These are phyloP conservation scores for Phaethon lepturus DNA, from an alignment of 2,113 vertebrate species.

Conservation along the genomic window DNA sequence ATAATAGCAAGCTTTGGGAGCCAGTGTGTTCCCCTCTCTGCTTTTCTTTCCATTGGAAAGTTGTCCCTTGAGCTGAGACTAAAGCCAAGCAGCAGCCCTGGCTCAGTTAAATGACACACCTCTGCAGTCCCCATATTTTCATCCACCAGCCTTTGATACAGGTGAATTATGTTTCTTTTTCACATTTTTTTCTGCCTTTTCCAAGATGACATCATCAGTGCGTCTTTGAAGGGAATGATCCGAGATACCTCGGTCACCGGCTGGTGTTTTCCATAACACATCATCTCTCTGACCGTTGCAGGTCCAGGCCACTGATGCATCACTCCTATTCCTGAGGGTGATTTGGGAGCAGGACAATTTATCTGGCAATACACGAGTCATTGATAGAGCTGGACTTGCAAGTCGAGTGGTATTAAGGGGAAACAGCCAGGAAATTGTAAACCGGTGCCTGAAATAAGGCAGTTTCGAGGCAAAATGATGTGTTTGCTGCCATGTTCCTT, in stretches of 20 bases:
- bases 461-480: neutral
- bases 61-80: neutral
- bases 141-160: neutral
- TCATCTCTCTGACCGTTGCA: neutral
- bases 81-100: neutral
- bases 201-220: neutral
- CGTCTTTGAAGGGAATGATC: neutral
- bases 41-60: neutral
- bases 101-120: neutral
- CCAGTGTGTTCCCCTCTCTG: neutral
- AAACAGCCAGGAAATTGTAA: neutral
- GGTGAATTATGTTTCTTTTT: neutral
- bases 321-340: neutral
- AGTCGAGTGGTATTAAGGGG: neutral
- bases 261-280: accelerated
- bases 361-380: neutral
- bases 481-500: neutral
- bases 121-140: neutral
- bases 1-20: neutral
- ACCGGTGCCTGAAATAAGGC: neutral
- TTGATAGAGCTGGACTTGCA: neutral
- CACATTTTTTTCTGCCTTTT: neutral
- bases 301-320: neutral
- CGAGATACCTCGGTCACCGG: accelerated
- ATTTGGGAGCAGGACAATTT: neutral